These are phyloP conservation scores for Pristionchus exspectatus DNA, from an alignment of 2,888 invertebrate species.

Conservation along the genomic window DNA sequence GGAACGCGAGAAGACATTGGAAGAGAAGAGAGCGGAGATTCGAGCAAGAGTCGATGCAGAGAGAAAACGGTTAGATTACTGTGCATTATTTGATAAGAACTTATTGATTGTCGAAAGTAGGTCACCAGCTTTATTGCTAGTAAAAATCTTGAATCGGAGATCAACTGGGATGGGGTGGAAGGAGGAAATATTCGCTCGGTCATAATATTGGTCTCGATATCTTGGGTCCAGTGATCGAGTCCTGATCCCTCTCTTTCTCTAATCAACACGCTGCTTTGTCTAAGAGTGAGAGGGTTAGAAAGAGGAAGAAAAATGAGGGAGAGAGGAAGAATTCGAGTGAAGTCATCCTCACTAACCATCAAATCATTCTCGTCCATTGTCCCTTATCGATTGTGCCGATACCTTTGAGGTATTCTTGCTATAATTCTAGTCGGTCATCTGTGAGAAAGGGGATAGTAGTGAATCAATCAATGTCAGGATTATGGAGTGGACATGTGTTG, in stretches of 20 bases:
- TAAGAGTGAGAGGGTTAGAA: constrained; percentile 1
- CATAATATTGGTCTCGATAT: not conserved
- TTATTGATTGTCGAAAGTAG: not conserved
- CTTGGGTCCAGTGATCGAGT: not conserved
- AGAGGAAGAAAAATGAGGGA: constrained; percentile 20
- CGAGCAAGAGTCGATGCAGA: constrained; percentile 53
- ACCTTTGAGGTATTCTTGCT: not conserved
- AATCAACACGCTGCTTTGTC: constrained; percentile 22
- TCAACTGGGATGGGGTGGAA: not conserved
- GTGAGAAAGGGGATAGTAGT: not conserved
- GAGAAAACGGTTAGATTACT: constrained; percentile 28
- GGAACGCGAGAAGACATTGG: constrained; percentile 36
- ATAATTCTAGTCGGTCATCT: not conserved
- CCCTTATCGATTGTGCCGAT: not conserved
- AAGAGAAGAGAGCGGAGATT: constrained; percentile 36
- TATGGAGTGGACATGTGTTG: constrained; percentile 32
- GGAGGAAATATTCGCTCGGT: not conserved
- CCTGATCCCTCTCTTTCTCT: not conserved
- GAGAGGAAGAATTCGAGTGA: constrained; percentile 27
- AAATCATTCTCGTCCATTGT: not conserved
- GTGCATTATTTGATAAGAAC: not conserved
- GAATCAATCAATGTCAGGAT: not conserved
- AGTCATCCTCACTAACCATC: not conserved
- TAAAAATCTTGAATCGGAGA: not conserved
- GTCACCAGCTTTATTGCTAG: not conserved